These are phyloP conservation scores for Clinocottus analis DNA, from an alignment of 2,113 vertebrate species.

Conservation along the genomic window DNA sequence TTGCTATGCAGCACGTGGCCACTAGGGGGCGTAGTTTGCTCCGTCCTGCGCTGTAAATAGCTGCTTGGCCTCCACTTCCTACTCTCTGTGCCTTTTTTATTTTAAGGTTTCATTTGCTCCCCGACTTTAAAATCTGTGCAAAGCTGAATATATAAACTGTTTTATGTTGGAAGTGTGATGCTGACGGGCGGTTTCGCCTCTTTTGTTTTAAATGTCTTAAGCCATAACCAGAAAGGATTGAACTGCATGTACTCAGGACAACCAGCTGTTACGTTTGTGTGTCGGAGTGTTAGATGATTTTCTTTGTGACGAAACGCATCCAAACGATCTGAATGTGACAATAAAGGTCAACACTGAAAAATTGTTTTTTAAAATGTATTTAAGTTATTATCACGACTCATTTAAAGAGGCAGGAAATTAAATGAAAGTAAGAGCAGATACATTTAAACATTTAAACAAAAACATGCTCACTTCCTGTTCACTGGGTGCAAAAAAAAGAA, in stretches of 20 bases:
- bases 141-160: neutral
- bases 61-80: neutral
- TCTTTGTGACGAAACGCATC: neutral
- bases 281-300: neutral
- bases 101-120: neutral
- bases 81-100: accelerated
- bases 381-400: neutral
- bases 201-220: constrained; percentile 5
- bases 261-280: neutral
- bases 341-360: constrained; percentile 3
- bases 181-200: neutral
- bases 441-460: no score
- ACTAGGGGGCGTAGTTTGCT: neutral
- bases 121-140: neutral
- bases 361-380: no score
- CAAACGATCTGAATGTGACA: neutral
- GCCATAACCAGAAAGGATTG: constrained; percentile 12
- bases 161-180: neutral
- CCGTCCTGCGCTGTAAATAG: neutral
- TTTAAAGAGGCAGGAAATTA: no score
- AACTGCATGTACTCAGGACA: constrained; percentile 58
- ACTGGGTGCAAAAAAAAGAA: no score
- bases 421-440: no score
- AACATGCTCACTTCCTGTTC: no score
- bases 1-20: neutral